phyloP scores from a whole-genome alignment of 2,888 invertebrate species.

The Pammene fasciana region DNA sequence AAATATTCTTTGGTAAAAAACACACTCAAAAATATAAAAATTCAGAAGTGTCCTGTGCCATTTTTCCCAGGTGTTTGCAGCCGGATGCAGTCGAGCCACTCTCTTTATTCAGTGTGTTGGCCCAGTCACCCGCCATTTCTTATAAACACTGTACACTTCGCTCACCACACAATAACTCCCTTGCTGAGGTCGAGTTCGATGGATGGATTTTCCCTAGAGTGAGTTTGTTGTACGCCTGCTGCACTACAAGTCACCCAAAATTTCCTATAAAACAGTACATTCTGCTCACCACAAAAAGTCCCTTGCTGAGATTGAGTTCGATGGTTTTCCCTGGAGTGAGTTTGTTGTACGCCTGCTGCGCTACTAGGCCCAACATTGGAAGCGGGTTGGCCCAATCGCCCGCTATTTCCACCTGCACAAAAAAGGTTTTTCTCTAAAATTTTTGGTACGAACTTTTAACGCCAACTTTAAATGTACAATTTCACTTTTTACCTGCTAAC shows the following conservation, averaged over 20 bases:
- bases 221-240: conserved; percentile 88
- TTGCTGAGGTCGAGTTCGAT: conserved; percentile 88
- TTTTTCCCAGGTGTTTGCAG: no score
- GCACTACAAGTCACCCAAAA: conserved; percentile 91
- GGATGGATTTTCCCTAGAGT: conserved; percentile 71
- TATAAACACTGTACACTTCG: conserved; percentile 43
- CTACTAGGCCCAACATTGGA: conserved; percentile 90
- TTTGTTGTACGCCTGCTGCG: conserved; percentile 90
- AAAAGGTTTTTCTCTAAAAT: no score
- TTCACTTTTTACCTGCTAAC: no score
- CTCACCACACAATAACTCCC: conserved; percentile 93
- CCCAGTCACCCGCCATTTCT: no score
- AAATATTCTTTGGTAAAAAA: no score
- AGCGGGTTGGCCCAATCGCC: conserved; percentile 74
- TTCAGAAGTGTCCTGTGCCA: no score
- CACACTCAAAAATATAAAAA: no score
- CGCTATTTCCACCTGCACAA: conserved; percentile 70
- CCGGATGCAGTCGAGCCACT: no score
- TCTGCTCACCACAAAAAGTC: conserved; percentile 91
- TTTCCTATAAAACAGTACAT: no score
- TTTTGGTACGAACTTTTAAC: no score
- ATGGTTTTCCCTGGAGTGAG: conserved; percentile 77
- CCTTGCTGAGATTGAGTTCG: conserved; percentile 88
- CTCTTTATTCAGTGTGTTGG: no score
- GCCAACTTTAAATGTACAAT: no score